A percentile compares a stretch with the other conserved stretches of the same genome.
Conservation (phyloP, 2,797 vertebrate species). For the Lepilemur ruficaudatus region DNA sequence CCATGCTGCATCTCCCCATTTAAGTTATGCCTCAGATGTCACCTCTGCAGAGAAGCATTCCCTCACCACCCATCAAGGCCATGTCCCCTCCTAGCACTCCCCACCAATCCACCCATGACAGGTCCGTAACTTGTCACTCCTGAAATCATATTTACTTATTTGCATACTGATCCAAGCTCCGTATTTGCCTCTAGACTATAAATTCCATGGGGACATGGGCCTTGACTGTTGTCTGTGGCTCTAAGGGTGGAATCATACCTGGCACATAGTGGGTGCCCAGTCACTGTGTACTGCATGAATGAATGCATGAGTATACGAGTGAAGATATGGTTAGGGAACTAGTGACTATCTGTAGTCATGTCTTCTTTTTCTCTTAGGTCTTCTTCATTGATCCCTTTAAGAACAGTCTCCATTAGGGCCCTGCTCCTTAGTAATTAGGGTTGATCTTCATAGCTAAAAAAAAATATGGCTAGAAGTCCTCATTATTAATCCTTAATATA, state of each 20-base stretch:
- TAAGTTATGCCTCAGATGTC: neutral
- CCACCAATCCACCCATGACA: neutral
- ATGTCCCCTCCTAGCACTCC: neutral
- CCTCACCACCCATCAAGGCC: accelerated
- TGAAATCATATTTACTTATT: neutral
- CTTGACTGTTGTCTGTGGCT: neutral
- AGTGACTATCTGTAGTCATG: neutral
- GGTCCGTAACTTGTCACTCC: neutral
- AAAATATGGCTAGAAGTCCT: neutral
- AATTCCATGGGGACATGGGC: neutral
- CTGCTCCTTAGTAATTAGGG: neutral
- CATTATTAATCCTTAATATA: neutral
- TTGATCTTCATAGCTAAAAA: neutral
- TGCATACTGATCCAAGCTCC: neutral
- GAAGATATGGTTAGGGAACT: neutral
- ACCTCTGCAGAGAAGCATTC: neutral
- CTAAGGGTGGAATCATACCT: neutral
- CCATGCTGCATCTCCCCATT: neutral
- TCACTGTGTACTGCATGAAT: neutral
- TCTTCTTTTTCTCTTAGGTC: neutral
- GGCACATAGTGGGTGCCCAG: too few relatives aligned
- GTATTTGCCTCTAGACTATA: neutral
- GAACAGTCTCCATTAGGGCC: neutral
- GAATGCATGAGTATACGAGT: neutral
- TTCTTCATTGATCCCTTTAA: neutral